These are phyloP conservation scores for Girardinichthys multiradiatus DNA, from an alignment of 2,113 vertebrate genomes.

Conservation along the genomic window DNA sequence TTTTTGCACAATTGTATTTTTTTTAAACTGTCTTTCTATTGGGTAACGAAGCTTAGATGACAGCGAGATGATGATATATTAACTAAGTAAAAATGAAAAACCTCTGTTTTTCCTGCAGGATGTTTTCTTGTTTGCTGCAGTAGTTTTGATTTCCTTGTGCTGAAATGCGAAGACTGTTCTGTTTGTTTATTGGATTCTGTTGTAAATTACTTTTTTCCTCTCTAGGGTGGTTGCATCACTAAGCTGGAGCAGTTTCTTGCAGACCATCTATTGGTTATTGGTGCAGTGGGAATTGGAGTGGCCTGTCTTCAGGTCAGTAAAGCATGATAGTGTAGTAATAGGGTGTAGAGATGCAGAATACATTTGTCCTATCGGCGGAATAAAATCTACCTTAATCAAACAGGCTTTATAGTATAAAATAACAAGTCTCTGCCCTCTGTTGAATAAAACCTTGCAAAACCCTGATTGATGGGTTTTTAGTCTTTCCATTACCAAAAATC, in stretches of 20 bases:
- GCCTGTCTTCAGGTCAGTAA: constrained; percentile 85
- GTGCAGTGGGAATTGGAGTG: constrained; percentile 86
- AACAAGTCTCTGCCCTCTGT: constrained; percentile 10
- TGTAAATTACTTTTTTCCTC: neutral
- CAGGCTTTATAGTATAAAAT: neutral
- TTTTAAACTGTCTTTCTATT: neutral
- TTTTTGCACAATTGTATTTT: neutral
- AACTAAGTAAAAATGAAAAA: neutral
- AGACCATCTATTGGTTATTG: constrained; percentile 85
- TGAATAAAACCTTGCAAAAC: constrained; percentile 8
- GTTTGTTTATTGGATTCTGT: neutral
- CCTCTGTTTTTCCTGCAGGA: too few species aligned
- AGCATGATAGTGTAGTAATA: neutral
- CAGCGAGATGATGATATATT: neutral
- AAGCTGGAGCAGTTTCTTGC: constrained; percentile 86
- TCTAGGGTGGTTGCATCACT: constrained; percentile 86
- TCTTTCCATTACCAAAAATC: constrained; percentile 29
- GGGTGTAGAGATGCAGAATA: neutral
- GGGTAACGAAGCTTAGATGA: neutral
- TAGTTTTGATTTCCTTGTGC: neutral
- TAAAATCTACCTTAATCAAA: neutral
- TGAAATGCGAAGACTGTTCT: neutral
- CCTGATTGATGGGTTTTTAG: neutral
- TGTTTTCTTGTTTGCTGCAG: neutral
- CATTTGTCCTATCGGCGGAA: neutral